Percentiles rank a stretch among this genome's conserved stretches.
Evolutionary conservation across 1,140 invertebrate species (phyloP).

Genomic region (Diorhabda carinulata): DNA sequence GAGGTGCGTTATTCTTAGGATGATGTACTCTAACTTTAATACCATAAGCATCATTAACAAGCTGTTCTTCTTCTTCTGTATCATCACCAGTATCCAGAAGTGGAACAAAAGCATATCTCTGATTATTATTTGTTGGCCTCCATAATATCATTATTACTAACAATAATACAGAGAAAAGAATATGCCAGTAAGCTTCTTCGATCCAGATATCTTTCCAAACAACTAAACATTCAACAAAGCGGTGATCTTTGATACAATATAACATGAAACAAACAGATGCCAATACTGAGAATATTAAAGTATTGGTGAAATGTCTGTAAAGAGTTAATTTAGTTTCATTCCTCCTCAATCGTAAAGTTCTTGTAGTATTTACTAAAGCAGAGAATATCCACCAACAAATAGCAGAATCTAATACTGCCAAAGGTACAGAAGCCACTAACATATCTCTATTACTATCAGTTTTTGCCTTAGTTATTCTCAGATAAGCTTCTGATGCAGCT

Average conservation of each 20-base stretch:
- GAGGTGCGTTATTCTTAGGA: slow-evolving; percentile 28
- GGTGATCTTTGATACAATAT: slow-evolving; percentile 74
- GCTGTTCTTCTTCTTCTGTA: slow-evolving; percentile 78
- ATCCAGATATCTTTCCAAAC: slow-evolving; percentile 91
- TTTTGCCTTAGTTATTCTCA: slow-evolving; percentile 68
- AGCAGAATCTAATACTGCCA: slow-evolving; percentile 68
- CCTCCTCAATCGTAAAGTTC: slow-evolving; percentile 78
- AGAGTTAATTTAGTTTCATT: slow-evolving; percentile 86
- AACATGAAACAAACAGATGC: slow-evolving; percentile 88
- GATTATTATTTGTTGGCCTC: slow-evolving; percentile 92
- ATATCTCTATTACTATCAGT: slow-evolving; percentile 62
- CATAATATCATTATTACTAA: slow-evolving; percentile 91
- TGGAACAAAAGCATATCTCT: slow-evolving; percentile 91
- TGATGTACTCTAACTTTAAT: slow-evolving; percentile 68
- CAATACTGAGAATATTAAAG: slow-evolving; percentile 82
- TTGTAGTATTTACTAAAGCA: slow-evolving; percentile 82
- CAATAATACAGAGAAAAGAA: slow-evolving; percentile 82
- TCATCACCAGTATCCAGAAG: slow-evolving; percentile 83
- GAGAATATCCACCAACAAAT: slow-evolving; percentile 85
- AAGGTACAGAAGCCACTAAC: slow-evolving; percentile 68
- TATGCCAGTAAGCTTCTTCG: slow-evolving; percentile 92
- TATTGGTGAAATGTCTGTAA: slow-evolving; percentile 91
- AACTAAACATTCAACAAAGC: slow-evolving; percentile 37
- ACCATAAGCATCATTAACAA: slow-evolving; percentile 80
- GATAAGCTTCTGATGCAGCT: slow-evolving; percentile 76